Percentiles rank a stretch among this genome's conserved stretches.
Evolutionary conservation across 2,113 vertebrate species (phyloP).

Genomic region (Thunnus thynnus): DNA sequence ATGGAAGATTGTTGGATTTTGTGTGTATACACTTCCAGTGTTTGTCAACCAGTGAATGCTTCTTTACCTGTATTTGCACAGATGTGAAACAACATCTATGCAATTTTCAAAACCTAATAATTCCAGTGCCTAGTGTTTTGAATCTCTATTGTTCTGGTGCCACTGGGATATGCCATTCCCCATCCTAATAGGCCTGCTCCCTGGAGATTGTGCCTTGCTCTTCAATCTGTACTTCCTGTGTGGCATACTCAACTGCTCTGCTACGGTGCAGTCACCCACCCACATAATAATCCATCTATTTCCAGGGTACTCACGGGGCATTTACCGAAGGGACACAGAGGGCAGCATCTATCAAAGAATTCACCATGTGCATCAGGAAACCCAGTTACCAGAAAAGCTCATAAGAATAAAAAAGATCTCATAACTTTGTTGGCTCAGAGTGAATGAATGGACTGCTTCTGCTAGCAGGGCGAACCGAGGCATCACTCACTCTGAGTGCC

Average conservation of each 20-base stretch:
- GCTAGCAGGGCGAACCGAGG: conserved; percentile 54
- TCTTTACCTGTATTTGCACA: background rate
- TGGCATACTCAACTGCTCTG: conserved; percentile 60
- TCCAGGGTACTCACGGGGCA: conserved; percentile 72
- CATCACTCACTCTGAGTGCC: conserved; percentile 80
- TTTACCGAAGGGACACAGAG: conserved; percentile 78
- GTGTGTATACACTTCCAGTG: background rate
- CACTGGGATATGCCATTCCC: conserved; percentile 47
- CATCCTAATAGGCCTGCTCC: conserved; percentile 43
- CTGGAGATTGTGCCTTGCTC: conserved; percentile 48
- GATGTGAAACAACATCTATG: conserved; percentile 30
- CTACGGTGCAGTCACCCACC: conserved; percentile 62
- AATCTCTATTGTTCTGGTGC: conserved; percentile 10
- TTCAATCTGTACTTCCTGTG: conserved; percentile 68
- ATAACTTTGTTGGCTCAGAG: conserved; percentile 76
- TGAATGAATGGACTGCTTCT: conserved; percentile 75
- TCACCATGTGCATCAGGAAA: conserved; percentile 75
- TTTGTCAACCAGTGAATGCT: background rate
- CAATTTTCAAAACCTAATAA: conserved; percentile 40
- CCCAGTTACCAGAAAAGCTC: conserved; percentile 79
- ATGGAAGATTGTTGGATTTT: background rate
- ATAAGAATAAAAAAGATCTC: conserved; percentile 82
- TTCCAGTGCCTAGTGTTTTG: conserved; percentile 5
- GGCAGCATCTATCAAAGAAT: conserved; percentile 82
- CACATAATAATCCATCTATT: conserved; percentile 80